phyloP scores from a whole-genome alignment of 2,888 invertebrate genomes.

The Watsonalla cultraria region DNA sequence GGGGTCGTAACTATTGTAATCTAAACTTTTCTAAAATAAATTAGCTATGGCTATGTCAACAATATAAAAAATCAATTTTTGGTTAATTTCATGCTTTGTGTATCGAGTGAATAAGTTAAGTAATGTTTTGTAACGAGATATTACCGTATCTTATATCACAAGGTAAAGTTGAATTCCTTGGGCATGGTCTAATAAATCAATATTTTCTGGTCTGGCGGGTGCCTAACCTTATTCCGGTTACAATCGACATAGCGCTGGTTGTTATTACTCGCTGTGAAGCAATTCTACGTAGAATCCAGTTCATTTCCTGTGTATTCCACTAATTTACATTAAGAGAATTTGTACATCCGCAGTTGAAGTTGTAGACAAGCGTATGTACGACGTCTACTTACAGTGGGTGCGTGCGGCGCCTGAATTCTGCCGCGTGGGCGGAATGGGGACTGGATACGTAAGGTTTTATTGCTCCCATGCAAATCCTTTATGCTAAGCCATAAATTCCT shows the following conservation, averaged over 20 bases:
- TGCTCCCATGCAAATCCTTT: conserved; percentile 58
- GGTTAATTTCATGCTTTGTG: neutral
- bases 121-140: conserved; percentile 43
- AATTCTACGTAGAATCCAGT: conserved; percentile 19
- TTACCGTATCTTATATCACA: conserved; percentile 36
- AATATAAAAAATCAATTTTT: neutral
- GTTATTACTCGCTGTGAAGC: conserved; percentile 4
- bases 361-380: conserved; percentile 9
- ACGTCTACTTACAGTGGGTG: conserved; percentile 25
- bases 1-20: too few relatives aligned
- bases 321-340: conserved; percentile 28
- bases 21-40: too few relatives aligned
- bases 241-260: neutral
- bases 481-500: conserved; percentile 42
- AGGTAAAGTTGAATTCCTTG: conserved; percentile 49
- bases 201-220: conserved; percentile 14
- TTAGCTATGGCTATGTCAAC: too few relatives aligned
- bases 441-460: conserved; percentile 61
- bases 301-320: conserved; percentile 15
- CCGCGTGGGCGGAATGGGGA: conserved; percentile 61
- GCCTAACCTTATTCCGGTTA: neutral
- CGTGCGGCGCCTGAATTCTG: conserved; percentile 68
- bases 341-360: conserved; percentile 15
- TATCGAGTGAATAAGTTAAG: conserved; percentile 9
- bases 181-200: conserved; percentile 45